Conservation (phyloP, 1,140 invertebrate species). For the Arctopsyche grandis region DNA sequence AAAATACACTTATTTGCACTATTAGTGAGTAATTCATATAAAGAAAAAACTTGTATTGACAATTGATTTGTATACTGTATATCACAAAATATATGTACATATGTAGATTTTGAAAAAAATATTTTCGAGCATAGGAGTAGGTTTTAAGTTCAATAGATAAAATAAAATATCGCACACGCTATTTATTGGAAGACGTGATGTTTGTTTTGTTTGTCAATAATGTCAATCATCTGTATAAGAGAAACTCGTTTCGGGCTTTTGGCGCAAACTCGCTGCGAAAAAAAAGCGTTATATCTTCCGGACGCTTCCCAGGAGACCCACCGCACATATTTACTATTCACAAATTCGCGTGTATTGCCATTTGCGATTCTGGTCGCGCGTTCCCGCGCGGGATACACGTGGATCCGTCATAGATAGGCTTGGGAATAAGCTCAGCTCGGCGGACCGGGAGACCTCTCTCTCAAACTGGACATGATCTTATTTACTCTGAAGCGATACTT, state of each 20-base stretch:
- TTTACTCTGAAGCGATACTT: background rate
- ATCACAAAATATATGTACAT: too few species aligned
- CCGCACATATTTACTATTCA: constrained; percentile 11
- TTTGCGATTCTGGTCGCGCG: constrained; percentile 30
- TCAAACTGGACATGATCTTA: constrained; percentile 3
- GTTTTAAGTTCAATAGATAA: too few species aligned
- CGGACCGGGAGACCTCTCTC: background rate
- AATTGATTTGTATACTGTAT: too few species aligned
- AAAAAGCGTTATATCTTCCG: background rate
- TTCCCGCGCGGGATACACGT: constrained; percentile 4
- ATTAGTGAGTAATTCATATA: too few species aligned
- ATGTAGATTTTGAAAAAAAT: too few species aligned
- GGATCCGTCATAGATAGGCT: constrained; percentile 33
- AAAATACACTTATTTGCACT: too few species aligned
- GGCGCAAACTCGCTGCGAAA: background rate
- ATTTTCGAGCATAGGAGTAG: too few species aligned
- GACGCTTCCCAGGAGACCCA: background rate
- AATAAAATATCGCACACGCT: background rate
- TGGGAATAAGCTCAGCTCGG: constrained; percentile 13
- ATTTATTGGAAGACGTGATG: background rate
- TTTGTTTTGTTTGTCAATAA: constrained; percentile 21
- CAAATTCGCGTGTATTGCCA: constrained; percentile 25
- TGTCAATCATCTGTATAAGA: constrained; percentile 12
- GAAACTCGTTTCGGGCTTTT: background rate
- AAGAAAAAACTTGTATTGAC: too few species aligned